A percentile compares a stretch with the other conserved stretches of the same genome.
These are phyloP conservation scores for Shargacucullia verbasci DNA, from an alignment of 2,888 invertebrate genomes.

Conservation along the genomic window DNA sequence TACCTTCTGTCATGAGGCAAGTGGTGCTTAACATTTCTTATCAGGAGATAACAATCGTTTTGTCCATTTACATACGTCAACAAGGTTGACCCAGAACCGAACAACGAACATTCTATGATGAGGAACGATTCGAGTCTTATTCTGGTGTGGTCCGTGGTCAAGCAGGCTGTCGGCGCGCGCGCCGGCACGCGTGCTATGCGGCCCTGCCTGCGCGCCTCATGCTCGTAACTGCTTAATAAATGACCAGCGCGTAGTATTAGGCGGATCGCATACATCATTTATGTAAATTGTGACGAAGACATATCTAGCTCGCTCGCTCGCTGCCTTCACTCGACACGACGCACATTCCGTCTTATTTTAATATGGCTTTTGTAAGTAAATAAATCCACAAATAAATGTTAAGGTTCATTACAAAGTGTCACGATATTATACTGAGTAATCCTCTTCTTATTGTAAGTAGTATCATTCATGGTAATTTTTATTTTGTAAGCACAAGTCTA, in stretches of 20 bases:
- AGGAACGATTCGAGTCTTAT: constrained; percentile 48
- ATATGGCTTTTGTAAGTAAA: constrained; percentile 69
- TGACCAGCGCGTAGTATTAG: constrained; percentile 85
- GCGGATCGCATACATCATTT: constrained; percentile 88
- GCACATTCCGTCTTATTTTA: constrained; percentile 80
- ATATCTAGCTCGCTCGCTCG: constrained; percentile 82
- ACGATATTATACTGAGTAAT: constrained; percentile 47
- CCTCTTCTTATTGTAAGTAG: constrained; percentile 29
- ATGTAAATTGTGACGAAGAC: constrained; percentile 89
- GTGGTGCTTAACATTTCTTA: constrained; percentile 46
- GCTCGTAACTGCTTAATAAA: constrained; percentile 83
- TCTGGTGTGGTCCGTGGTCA: constrained; percentile 81
- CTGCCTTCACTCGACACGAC: constrained; percentile 84
- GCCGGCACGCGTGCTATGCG: constrained; percentile 86
- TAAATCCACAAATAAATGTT: constrained; percentile 72
- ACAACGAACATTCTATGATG: constrained; percentile 64
- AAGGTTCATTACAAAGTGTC: constrained; percentile 65
- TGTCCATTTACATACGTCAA: constrained; percentile 80
- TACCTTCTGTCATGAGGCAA: constrained; percentile 34
- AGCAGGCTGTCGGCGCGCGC: constrained; percentile 79
- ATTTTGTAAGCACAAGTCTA: constrained; percentile 34
- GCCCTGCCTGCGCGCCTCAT: constrained; percentile 68
- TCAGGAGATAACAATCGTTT: constrained; percentile 71
- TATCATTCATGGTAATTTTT: constrained; percentile 27
- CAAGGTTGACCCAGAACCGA: constrained; percentile 74